A percentile compares a stretch with the other conserved stretches of the same genome.
Evolutionary conservation across 2,797 vertebrate species (phyloP).

Genomic region (Balearica regulorum): DNA sequence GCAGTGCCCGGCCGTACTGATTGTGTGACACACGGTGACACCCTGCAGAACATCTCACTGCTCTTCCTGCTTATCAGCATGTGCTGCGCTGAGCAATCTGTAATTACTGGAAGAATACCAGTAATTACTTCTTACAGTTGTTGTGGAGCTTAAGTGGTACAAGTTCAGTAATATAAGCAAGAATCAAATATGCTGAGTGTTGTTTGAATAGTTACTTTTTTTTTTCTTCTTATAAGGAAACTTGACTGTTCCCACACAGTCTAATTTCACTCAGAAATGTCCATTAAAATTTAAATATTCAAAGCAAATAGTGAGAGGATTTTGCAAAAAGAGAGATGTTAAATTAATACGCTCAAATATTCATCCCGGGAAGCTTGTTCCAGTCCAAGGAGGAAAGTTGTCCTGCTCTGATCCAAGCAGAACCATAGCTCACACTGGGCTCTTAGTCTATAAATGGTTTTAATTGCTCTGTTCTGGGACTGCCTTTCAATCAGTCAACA

Average conservation of each 20-base stretch:
- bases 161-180: neutral
- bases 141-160: neutral
- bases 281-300: neutral
- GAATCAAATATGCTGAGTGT: neutral
- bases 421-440: neutral
- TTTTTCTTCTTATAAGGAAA: neutral
- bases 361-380: neutral
- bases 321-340: neutral
- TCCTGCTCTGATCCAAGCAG: neutral
- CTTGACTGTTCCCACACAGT: neutral
- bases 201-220: neutral
- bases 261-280: neutral
- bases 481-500: slow-evolving; percentile 12
- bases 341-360: neutral
- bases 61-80: neutral
- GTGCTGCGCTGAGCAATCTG: neutral
- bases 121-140: neutral
- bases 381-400: neutral
- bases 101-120: neutral
- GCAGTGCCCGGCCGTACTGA: accelerated
- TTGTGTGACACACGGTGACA: neutral
- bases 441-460: neutral
- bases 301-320: neutral
- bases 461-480: neutral
- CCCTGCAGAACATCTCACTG: neutral